These are phyloP conservation scores for Disparrhopalites patrizii DNA, from an alignment of 2,888 invertebrate species.

Conservation along the genomic window DNA sequence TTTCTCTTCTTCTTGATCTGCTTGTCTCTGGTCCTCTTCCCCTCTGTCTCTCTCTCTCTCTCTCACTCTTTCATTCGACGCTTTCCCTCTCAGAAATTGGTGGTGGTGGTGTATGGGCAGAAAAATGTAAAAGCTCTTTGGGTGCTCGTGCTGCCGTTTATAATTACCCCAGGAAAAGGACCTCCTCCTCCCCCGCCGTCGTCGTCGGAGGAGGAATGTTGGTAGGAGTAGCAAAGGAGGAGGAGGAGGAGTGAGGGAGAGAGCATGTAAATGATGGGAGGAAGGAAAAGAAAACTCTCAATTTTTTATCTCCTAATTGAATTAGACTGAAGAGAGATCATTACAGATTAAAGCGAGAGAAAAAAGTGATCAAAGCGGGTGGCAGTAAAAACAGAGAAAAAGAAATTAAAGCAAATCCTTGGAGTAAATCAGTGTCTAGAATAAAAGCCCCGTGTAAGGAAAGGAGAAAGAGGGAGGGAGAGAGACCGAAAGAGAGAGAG, in stretches of 20 bases:
- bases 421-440: slow-evolving; percentile 48
- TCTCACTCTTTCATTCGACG: not conserved
- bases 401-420: slow-evolving; percentile 49
- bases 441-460: slow-evolving; percentile 38
- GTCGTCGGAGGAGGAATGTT: no score
- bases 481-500: no score
- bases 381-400: slow-evolving; percentile 47
- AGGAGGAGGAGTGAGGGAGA: not conserved
- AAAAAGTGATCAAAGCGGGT: slow-evolving; percentile 49
- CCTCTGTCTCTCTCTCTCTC: no score
- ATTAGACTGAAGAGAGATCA: slow-evolving; percentile 48
- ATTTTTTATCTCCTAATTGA: slow-evolving; percentile 47
- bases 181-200: no score
- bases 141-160: no score
- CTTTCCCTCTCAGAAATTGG: not conserved
- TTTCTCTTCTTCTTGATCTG: no score
- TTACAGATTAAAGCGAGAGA: slow-evolving; percentile 48
- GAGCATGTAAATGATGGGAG: slow-evolving; percentile 17
- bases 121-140: no score
- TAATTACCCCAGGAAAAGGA: no score
- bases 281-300: slow-evolving; percentile 21
- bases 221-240: not conserved
- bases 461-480: no score
- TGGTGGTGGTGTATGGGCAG: not conserved
- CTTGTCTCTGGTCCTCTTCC: not conserved